A percentile compares a stretch with the other conserved stretches of the same genome.
Evolutionary conservation across 2,797 vertebrate genomes (phyloP).

Genomic region (Platyrinchus mystaceus): DNA sequence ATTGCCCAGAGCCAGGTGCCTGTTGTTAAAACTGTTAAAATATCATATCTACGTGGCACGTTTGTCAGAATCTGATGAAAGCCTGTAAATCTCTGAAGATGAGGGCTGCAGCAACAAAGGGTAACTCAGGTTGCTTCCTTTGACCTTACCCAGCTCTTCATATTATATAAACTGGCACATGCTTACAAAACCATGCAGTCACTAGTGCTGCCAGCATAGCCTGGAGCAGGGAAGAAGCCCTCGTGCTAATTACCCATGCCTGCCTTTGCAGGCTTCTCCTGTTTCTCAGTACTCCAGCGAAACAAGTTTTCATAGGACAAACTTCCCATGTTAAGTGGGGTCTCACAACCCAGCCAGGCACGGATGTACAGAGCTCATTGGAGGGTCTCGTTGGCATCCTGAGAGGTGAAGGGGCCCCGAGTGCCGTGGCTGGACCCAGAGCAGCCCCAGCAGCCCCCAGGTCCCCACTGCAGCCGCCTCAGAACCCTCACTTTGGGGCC

Average conservation of each 20-base stretch:
- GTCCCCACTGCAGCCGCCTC: not conserved
- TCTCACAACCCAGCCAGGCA: not conserved
- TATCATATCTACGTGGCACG: not conserved
- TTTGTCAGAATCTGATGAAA: not conserved
- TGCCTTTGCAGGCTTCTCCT: not conserved
- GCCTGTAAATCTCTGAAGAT: not conserved
- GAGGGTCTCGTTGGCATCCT: fast-evolving
- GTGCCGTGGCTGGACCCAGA: not conserved
- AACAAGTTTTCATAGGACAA: not conserved
- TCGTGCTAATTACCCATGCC: not conserved
- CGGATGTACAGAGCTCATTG: fast-evolving
- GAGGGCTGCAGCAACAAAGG: not conserved
- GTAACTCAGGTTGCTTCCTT: not conserved
- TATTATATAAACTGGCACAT: not conserved
- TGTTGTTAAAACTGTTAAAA: not conserved
- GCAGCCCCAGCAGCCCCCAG: not conserved
- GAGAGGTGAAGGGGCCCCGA: fast-evolving
- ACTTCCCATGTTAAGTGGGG: fast-evolving
- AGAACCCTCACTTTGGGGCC: too few relatives aligned
- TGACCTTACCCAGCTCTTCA: not conserved
- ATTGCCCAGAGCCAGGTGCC: not conserved
- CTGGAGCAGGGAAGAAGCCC: not conserved
- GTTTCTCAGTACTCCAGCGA: not conserved
- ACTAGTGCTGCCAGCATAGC: not conserved
- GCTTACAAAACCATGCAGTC: not conserved